Percentiles rank a stretch among this genome's conserved stretches.
Evolutionary conservation across 2,113 vertebrate species (phyloP).

Genomic region (Xyliphius kryptos): DNA sequence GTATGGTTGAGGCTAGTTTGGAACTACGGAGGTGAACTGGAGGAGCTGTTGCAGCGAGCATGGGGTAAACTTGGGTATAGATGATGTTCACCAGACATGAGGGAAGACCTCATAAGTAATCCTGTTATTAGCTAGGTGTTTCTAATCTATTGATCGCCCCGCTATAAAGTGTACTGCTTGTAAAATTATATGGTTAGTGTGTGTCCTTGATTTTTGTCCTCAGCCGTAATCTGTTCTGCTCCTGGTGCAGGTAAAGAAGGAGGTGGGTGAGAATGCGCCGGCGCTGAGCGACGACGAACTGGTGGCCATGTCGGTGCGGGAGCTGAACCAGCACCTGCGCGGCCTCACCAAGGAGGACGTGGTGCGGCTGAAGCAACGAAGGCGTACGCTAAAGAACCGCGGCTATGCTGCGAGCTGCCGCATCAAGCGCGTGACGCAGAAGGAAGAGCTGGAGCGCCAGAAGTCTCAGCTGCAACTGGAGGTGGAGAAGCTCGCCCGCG

Average conservation of each 20-base stretch:
- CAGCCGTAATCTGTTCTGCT: too few species aligned
- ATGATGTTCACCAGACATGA: too few species aligned
- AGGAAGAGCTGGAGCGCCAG: conserved; percentile 95
- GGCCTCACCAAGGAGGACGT: conserved; percentile 94
- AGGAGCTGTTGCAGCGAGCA: too few species aligned
- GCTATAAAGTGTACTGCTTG: too few species aligned
- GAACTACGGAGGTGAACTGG: too few species aligned
- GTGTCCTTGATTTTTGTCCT: too few species aligned
- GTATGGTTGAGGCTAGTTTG: too few species aligned
- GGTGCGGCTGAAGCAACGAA: conserved; percentile 87
- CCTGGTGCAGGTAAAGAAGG: conserved; percentile 74
- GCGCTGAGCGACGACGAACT: conserved; percentile 86
- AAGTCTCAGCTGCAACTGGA: conserved; percentile 93
- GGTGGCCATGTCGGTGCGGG: conserved; percentile 93
- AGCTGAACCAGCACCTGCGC: conserved; percentile 95
- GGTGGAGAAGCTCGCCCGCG: conserved; percentile 95
- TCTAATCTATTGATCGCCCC: too few species aligned
- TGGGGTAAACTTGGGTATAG: too few species aligned
- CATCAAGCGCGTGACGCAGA: conserved; percentile 94
- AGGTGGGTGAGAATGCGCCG: conserved; percentile 78
- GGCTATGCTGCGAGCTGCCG: conserved; percentile 97
- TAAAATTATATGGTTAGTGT: too few species aligned
- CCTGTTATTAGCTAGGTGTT: too few species aligned
- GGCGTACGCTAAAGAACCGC: conserved; percentile 94
- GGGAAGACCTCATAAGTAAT: too few species aligned